These are phyloP conservation scores for Notodonta ziczac DNA, from an alignment of 2,888 invertebrate genomes.

Conservation along the genomic window DNA sequence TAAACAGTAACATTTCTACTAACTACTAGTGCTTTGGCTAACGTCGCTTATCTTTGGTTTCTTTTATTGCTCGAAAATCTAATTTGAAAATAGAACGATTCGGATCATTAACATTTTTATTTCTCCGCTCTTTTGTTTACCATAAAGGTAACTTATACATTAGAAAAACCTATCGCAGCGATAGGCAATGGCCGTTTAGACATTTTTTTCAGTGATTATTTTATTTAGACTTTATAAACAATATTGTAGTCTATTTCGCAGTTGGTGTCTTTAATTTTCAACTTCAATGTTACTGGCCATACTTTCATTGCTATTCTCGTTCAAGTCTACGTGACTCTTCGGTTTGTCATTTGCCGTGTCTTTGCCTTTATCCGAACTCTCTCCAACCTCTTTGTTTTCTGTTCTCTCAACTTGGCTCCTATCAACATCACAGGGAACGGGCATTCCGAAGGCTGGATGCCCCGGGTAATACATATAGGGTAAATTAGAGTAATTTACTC, in stretches of 20 bases:
- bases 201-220: too few relatives aligned
- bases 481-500: conserved; percentile 73
- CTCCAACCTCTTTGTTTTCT: conserved; percentile 51
- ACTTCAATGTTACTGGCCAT: conserved; percentile 82
- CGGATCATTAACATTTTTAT: conserved; percentile 6
- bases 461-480: conserved; percentile 81
- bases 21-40: conserved; percentile 54
- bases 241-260: neutral
- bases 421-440: conserved; percentile 67
- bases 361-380: conserved; percentile 56
- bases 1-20: conserved; percentile 63
- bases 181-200: neutral
- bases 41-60: conserved; percentile 55
- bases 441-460: conserved; percentile 70
- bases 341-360: conserved; percentile 55
- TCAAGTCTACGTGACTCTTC: conserved; percentile 60
- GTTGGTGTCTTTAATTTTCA: conserved; percentile 64
- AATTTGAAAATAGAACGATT: conserved; percentile 26
- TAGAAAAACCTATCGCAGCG: neutral
- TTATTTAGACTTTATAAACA: too few relatives aligned
- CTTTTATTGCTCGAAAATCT: conserved; percentile 32
- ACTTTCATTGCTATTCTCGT: conserved; percentile 79
- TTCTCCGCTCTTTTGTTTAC: neutral
- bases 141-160: neutral
- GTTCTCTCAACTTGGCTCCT: conserved; percentile 61